A percentile compares a stretch with the other conserved stretches of the same genome.
phyloP scores from a whole-genome alignment of 2,113 vertebrate genomes.

The Brachirus orientalis region DNA sequence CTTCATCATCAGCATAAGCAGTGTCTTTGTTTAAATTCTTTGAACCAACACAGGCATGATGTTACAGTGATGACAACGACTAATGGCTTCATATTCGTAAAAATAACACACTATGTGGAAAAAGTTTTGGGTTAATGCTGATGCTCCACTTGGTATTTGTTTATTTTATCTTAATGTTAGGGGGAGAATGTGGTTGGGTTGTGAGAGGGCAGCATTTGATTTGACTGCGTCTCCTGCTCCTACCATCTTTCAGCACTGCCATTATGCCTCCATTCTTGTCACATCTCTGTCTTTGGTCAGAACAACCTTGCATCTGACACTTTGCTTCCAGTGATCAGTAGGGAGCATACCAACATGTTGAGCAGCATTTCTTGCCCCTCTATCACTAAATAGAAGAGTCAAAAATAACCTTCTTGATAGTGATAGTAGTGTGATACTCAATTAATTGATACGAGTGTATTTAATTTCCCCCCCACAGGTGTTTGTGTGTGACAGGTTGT shows the following conservation, averaged over 20 bases:
- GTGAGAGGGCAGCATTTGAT: slow-evolving; percentile 42
- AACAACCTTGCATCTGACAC: slow-evolving; percentile 35
- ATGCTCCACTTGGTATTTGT: slow-evolving; percentile 27
- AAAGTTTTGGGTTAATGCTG: slow-evolving; percentile 1
- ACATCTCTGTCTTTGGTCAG: slow-evolving; percentile 12
- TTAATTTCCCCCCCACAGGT: slow-evolving; percentile 10
- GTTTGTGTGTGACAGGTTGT: slow-evolving; percentile 6
- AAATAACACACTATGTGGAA: slow-evolving; percentile 26
- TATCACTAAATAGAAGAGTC: slow-evolving; percentile 11
- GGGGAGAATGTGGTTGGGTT: slow-evolving; percentile 5
- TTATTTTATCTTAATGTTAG: neutral
- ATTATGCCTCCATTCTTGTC: slow-evolving; percentile 32
- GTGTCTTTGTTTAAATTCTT: slow-evolving; percentile 48
- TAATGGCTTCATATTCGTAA: slow-evolving; percentile 41
- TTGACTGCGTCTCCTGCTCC: slow-evolving; percentile 29
- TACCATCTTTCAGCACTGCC: slow-evolving; percentile 10
- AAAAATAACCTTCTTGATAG: slow-evolving; percentile 31
- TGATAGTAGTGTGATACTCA: slow-evolving; percentile 2
- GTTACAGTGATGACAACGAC: slow-evolving; percentile 43
- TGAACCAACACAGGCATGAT: slow-evolving; percentile 45
- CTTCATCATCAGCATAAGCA: slow-evolving; percentile 47
- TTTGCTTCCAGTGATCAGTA: slow-evolving; percentile 18
- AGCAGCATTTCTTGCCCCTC: slow-evolving; percentile 23
- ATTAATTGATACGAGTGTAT: slow-evolving; percentile 8
- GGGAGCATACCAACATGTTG: slow-evolving; percentile 48